These are phyloP conservation scores for Delia radicum DNA, from an alignment of 1,140 invertebrate species.

Conservation along the genomic window DNA sequence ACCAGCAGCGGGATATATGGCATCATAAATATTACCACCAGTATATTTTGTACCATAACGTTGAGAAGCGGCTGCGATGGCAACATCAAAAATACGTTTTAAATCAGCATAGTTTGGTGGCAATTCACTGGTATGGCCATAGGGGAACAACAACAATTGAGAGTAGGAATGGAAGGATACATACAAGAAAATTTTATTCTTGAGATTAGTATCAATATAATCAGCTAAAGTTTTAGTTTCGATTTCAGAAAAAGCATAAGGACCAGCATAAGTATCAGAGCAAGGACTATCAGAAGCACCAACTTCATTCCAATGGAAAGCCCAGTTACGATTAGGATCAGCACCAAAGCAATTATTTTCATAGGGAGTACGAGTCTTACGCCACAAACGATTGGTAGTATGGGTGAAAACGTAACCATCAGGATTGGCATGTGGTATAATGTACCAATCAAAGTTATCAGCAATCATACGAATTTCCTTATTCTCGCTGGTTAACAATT, in stretches of 20 bases:
- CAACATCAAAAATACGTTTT: conserved; percentile 61
- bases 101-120: conserved; percentile 65
- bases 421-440: conserved; percentile 71
- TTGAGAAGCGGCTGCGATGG: conserved; percentile 60
- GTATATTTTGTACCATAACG: conserved; percentile 67
- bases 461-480: conserved; percentile 57
- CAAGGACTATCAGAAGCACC: conserved; percentile 70
- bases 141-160: conserved; percentile 71
- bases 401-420: conserved; percentile 79
- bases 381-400: conserved; percentile 67
- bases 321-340: conserved; percentile 77
- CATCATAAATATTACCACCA: conserved; percentile 54
- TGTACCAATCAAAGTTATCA: conserved; percentile 67
- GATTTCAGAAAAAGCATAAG: conserved; percentile 69
- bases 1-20: conserved; percentile 59
- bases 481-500: conserved; percentile 61
- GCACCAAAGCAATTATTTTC: conserved; percentile 63
- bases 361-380: conserved; percentile 68
- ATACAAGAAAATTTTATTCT: conserved; percentile 52
- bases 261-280: conserved; percentile 69
- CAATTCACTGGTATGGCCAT: conserved; percentile 63
- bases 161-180: conserved; percentile 75
- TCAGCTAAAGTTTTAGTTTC: conserved; percentile 62
- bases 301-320: conserved; percentile 65
- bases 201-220: conserved; percentile 28